A percentile compares a stretch with the other conserved stretches of the same genome.
These are phyloP conservation scores for Pogonomyrmex barbatus DNA, from an alignment of 1,140 invertebrate genomes.

Conservation along the genomic window DNA sequence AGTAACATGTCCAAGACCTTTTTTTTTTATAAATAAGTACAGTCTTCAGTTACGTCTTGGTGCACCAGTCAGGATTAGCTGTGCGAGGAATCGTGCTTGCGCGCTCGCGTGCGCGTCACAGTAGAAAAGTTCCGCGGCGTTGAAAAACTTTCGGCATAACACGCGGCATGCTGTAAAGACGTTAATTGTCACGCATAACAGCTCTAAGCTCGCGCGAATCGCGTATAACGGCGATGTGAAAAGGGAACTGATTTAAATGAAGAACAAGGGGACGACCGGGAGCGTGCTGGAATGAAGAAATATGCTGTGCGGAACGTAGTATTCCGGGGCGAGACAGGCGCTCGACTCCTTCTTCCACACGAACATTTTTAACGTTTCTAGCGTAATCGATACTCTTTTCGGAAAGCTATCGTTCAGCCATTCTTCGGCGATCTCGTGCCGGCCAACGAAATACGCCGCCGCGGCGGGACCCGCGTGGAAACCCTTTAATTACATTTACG, in stretches of 20 bases:
- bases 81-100: neutral
- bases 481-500: slow-evolving; percentile 49
- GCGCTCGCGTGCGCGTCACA: slow-evolving; percentile 30
- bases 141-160: slow-evolving; percentile 69
- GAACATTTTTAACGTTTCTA: neutral
- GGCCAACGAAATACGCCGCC: slow-evolving; percentile 21
- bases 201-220: slow-evolving; percentile 9
- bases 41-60: neutral
- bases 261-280: neutral
- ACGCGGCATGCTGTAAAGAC: slow-evolving; percentile 19
- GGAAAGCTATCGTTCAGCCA: neutral
- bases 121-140: slow-evolving; percentile 57
- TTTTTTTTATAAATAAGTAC: neutral
- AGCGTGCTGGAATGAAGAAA: neutral
- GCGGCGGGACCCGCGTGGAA: slow-evolving; percentile 12
- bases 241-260: slow-evolving; percentile 8
- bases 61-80: neutral
- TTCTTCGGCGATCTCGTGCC: slow-evolving; percentile 20
- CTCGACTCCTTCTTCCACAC: neutral
- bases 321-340: neutral
- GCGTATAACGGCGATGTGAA: neutral
- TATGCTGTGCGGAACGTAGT: neutral
- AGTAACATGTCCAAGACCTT: neutral
- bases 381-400: slow-evolving; percentile 1
- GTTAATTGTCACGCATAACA: slow-evolving; percentile 64